These are phyloP conservation scores for Biston stratarius DNA, from an alignment of 2,888 invertebrate genomes.

Conservation along the genomic window DNA sequence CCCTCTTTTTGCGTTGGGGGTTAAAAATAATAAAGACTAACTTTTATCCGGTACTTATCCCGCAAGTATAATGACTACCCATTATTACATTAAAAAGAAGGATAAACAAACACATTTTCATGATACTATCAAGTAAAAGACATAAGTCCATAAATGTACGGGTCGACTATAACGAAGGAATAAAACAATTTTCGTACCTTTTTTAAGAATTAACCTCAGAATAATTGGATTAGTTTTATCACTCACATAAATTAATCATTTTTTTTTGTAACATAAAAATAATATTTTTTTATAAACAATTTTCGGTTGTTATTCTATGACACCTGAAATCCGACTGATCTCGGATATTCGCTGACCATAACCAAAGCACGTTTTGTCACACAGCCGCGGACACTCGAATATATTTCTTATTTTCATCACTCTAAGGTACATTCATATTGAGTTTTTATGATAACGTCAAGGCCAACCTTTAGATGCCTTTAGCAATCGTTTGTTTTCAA, in stretches of 20 bases:
- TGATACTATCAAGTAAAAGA: too few relatives aligned
- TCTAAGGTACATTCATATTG: background rate
- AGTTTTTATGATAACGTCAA: constrained; percentile 19
- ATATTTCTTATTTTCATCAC: background rate
- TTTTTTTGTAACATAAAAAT: background rate
- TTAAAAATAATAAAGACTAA: too few relatives aligned
- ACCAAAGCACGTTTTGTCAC: constrained; percentile 28
- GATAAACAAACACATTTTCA: too few relatives aligned
- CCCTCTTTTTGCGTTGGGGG: too few relatives aligned
- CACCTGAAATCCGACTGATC: constrained; percentile 38
- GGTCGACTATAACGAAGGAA: background rate
- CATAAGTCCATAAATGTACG: too few relatives aligned
- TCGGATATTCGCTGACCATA: constrained; percentile 19
- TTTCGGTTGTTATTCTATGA: constrained; percentile 22
- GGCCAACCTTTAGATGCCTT: constrained; percentile 22
- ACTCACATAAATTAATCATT: background rate
- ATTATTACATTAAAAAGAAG: too few relatives aligned
- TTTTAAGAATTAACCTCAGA: background rate
- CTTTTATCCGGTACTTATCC: too few relatives aligned
- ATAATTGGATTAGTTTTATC: background rate
- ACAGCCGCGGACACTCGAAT: background rate
- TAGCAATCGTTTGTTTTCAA: constrained; percentile 27
- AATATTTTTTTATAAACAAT: background rate
- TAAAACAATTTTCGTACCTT: constrained; percentile 6
- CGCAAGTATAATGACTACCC: too few relatives aligned